phyloP scores from a whole-genome alignment of 2,797 vertebrate genomes.

The Karalla daura region DNA sequence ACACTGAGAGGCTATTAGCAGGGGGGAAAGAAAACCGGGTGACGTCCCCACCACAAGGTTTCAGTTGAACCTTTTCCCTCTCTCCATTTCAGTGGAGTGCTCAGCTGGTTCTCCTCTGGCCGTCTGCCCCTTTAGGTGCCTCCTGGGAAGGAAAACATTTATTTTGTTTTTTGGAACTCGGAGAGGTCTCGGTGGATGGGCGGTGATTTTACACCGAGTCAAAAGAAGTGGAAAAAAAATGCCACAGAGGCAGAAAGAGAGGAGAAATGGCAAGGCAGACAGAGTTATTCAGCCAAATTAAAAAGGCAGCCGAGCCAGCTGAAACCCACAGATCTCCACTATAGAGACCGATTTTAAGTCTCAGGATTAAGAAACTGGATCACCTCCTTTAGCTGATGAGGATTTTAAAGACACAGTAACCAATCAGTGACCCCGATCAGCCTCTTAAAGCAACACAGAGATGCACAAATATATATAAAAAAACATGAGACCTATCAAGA shows the following conservation, averaged over 20 bases:
- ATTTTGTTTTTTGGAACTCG: constrained; percentile 23
- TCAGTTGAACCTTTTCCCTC: constrained; percentile 27
- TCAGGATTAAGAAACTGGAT: constrained; percentile 73
- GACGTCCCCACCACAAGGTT: constrained; percentile 40
- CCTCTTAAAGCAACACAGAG: not conserved
- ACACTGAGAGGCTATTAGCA: constrained; percentile 29
- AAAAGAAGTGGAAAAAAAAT: not conserved
- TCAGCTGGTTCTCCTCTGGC: constrained; percentile 16
- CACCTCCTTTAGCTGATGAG: constrained; percentile 58
- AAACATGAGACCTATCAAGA: too few species aligned
- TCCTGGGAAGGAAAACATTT: constrained; percentile 7
- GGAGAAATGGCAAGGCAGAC: not conserved
- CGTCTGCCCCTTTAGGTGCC: not conserved
- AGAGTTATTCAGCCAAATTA: constrained; percentile 32
- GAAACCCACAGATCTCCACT: constrained; percentile 40
- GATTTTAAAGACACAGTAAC: constrained; percentile 64
- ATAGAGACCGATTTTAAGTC: constrained; percentile 40
- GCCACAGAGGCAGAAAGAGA: constrained; percentile 8
- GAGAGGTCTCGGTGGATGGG: constrained; percentile 21
- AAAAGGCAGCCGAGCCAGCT: constrained; percentile 44
- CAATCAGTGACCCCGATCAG: not conserved
- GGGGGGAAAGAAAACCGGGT: not conserved
- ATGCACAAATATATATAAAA: too few species aligned
- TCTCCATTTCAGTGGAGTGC: constrained; percentile 19
- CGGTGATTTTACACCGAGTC: not conserved